phyloP scores from a whole-genome alignment of 64 coral and sea anemone species.

The Montipora sp. region DNA sequence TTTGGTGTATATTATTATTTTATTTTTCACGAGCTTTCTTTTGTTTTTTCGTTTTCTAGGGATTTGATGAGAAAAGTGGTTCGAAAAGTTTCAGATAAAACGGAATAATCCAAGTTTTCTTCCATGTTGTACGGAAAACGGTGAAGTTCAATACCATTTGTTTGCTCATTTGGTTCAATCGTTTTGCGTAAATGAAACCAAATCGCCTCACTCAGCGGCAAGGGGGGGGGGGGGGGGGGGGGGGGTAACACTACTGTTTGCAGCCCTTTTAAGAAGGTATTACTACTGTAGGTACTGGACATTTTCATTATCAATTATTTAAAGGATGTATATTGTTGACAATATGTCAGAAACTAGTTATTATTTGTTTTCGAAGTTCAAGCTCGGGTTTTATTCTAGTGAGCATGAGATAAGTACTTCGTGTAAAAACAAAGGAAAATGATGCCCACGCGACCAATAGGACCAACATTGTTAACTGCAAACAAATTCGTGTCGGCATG shows the following conservation, averaged over 20 bases:
- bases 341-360: neutral
- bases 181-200: neutral
- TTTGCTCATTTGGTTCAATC: neutral
- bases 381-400: too few species aligned
- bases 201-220: neutral
- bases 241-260: neutral
- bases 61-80: conserved; percentile 90
- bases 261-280: neutral
- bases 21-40: neutral
- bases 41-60: conserved; percentile 37
- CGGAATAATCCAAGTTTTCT: neutral
- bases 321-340: neutral
- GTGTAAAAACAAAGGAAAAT: too few species aligned
- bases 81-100: conserved; percentile 39
- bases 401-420: too few species aligned
- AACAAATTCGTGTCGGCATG: too few species aligned
- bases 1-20: neutral
- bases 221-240: too few species aligned
- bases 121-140: neutral
- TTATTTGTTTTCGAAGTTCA: neutral
- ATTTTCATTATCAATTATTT: conserved; percentile 9
- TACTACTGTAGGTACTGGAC: neutral
- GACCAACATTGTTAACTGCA: too few species aligned
- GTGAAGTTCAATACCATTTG: neutral
- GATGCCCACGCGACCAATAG: too few species aligned